Conservation (phyloP, 2,113 vertebrate species). For the Microcebus tavaratra region DNA sequence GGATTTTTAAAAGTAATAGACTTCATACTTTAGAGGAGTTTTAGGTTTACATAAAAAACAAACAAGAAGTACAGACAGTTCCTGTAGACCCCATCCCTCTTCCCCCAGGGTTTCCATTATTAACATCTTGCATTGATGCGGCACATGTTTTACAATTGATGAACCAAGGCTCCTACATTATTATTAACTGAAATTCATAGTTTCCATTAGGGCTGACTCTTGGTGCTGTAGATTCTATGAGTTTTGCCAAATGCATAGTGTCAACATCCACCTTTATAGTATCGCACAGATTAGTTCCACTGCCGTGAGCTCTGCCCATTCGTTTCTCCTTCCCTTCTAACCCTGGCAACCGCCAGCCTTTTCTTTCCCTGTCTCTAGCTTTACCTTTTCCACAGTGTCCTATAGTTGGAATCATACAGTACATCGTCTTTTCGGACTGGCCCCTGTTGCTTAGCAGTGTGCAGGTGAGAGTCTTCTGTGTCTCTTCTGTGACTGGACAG, state of each 20-base stretch:
- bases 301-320: not conserved
- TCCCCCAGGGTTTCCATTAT: not conserved
- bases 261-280: not conserved
- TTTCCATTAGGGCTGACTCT: not conserved
- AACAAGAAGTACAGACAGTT: not conserved
- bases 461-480: not conserved
- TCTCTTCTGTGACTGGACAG: not conserved
- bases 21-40: not conserved
- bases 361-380: not conserved
- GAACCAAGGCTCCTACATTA: not conserved
- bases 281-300: not conserved
- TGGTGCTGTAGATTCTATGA: not conserved
- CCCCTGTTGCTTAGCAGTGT: not conserved
- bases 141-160: not conserved
- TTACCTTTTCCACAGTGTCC: not conserved
- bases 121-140: not conserved
- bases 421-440: not conserved
- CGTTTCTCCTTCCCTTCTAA: not conserved
- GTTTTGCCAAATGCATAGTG: not conserved
- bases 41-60: not conserved
- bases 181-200: not conserved
- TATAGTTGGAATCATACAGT: not conserved
- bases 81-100: fast-evolving
- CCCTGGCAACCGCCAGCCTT: not conserved
- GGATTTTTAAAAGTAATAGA: not conserved